phyloP scores from a whole-genome alignment of 2,113 vertebrate genomes.

The Prietella phreatophila region DNA sequence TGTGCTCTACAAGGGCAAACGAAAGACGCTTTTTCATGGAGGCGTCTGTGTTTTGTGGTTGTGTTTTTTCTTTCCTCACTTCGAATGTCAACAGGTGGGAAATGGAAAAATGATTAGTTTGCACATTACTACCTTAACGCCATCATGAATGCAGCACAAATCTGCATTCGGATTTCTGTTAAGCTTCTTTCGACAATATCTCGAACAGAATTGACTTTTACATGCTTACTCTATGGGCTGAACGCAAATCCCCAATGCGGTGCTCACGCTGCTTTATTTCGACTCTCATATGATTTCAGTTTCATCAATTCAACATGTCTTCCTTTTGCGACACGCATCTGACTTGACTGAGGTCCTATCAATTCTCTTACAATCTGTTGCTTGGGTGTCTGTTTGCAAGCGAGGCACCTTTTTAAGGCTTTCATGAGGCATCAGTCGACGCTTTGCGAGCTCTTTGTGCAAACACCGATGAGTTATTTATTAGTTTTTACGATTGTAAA shows the following conservation, averaged over 20 bases:
- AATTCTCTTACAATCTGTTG: not conserved
- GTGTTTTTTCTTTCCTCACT: not conserved
- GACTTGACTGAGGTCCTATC: not conserved
- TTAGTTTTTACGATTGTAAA: not conserved
- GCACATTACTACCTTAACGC: not conserved
- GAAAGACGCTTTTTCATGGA: not conserved
- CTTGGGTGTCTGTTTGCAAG: not conserved
- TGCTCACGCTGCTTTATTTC: not conserved
- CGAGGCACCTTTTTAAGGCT: not conserved
- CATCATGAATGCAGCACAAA: not conserved
- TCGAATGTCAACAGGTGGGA: not conserved
- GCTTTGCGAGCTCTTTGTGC: not conserved
- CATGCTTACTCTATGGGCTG: slow-evolving; percentile 9
- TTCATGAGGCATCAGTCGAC: not conserved
- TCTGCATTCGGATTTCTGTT: not conserved
- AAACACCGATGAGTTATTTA: not conserved
- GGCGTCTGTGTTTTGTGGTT: not conserved
- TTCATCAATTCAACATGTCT: not conserved
- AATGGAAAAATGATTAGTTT: not conserved
- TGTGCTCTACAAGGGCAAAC: not conserved
- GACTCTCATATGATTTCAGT: slow-evolving; percentile 2
- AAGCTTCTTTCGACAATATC: not conserved
- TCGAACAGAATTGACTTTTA: not conserved
- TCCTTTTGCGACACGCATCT: not conserved
- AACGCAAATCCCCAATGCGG: not conserved